Conservation (phyloP, 1,140 invertebrate species). For the Dufourea novaeangliae region DNA sequence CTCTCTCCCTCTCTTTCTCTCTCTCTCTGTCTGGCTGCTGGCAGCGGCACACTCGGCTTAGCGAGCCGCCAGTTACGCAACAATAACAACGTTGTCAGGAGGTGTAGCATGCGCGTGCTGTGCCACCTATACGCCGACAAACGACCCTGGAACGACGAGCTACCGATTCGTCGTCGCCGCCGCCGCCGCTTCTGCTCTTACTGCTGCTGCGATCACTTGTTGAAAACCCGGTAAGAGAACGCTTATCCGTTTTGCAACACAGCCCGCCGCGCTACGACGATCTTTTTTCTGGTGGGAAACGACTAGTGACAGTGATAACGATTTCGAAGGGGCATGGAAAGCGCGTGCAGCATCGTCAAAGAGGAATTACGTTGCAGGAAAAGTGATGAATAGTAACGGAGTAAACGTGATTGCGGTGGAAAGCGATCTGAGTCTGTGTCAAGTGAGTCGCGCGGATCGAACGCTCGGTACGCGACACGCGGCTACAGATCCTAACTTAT, state of each 20-base stretch:
- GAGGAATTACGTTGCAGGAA: slow-evolving; percentile 29
- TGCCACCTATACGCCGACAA: slow-evolving; percentile 53
- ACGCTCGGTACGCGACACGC: slow-evolving; percentile 29
- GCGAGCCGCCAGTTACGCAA: slow-evolving; percentile 71
- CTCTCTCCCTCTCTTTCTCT: slow-evolving; percentile 19
- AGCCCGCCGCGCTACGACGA: not conserved
- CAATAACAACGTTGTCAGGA: slow-evolving; percentile 71
- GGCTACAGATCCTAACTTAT: slow-evolving; percentile 12
- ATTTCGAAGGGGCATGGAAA: slow-evolving; percentile 25
- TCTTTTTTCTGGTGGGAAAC: slow-evolving; percentile 4
- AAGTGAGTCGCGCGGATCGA: slow-evolving; percentile 25
- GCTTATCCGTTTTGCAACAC: slow-evolving; percentile 27
- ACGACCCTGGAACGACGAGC: slow-evolving; percentile 56
- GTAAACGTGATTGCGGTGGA: not conserved
- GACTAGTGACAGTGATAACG: not conserved
- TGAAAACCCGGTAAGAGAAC: slow-evolving; percentile 45
- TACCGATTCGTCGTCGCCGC: slow-evolving; percentile 33
- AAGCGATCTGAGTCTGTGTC: slow-evolving; percentile 15
- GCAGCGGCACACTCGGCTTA: slow-evolving; percentile 58
- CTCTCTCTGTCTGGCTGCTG: slow-evolving; percentile 36
- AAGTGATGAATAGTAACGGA: slow-evolving; percentile 24
- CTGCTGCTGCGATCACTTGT: slow-evolving; percentile 58
- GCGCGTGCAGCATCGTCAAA: slow-evolving; percentile 17
- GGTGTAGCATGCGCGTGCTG: slow-evolving; percentile 64
- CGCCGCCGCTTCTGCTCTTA: slow-evolving; percentile 28